These are phyloP conservation scores for Onychomys arenicola DNA, from an alignment of 2,797 vertebrate genomes.

Conservation along the genomic window DNA sequence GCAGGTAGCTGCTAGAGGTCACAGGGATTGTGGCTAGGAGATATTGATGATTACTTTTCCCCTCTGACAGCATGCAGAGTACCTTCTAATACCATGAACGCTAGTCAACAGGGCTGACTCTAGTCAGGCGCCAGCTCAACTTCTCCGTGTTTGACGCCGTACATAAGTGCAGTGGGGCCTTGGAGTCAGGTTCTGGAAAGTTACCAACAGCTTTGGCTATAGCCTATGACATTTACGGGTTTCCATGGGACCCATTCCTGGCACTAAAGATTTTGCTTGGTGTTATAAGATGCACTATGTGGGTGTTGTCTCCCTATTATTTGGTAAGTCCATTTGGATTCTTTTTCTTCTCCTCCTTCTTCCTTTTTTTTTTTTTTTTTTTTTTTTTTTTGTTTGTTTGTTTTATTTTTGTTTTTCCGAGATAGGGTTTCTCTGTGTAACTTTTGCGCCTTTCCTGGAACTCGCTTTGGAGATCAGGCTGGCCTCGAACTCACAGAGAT, in stretches of 20 bases:
- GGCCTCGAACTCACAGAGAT: no score
- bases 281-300: neutral
- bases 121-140: neutral
- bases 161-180: neutral
- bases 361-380: no score
- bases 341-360: neutral
- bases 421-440: no score
- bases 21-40: neutral
- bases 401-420: no score
- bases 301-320: neutral
- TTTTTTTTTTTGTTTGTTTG: no score
- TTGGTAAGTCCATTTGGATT: neutral
- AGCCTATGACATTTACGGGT: neutral
- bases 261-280: neutral
- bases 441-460: no score
- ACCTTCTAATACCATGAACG: neutral
- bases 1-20: neutral
- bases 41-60: neutral
- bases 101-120: neutral
- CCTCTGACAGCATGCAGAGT: neutral
- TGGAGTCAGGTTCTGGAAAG: neutral
- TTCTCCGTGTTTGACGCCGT: neutral
- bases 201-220: neutral
- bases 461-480: no score
- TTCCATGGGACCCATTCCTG: neutral